These are phyloP conservation scores for Ametastegia equiseti DNA, from an alignment of 2,888 invertebrate genomes.

Conservation along the genomic window DNA sequence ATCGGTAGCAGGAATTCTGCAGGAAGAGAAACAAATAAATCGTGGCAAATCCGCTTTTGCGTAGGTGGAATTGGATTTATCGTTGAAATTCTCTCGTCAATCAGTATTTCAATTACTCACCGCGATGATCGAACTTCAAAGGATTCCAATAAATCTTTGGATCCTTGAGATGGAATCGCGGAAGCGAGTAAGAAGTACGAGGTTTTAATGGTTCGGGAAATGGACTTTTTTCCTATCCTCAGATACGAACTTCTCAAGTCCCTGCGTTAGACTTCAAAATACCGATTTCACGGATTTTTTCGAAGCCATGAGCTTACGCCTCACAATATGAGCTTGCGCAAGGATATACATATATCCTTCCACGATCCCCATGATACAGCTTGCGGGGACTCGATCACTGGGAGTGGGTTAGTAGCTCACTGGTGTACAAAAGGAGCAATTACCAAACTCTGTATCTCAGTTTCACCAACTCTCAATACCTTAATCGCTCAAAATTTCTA, in stretches of 20 bases:
- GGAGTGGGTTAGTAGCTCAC: conserved; percentile 35
- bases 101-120: too few species aligned
- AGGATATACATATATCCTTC: not conserved
- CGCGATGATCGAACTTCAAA: not conserved
- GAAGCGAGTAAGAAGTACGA: not conserved
- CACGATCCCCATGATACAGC: not conserved
- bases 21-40: too few species aligned
- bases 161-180: not conserved
- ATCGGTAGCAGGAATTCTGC: too few species aligned
- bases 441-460: not conserved
- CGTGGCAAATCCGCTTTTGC: not conserved
- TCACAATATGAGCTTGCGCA: not conserved
- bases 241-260: not conserved
- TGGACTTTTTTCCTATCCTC: not conserved
- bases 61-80: not conserved
- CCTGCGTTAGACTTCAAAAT: too few species aligned
- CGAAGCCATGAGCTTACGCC: not conserved
- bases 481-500: too few species aligned
- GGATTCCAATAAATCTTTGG: not conserved
- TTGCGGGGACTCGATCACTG: conserved; percentile 30
- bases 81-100: not conserved
- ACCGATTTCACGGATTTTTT: not conserved
- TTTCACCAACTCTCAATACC: not conserved
- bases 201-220: not conserved
- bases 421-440: conserved; percentile 5